These are phyloP conservation scores for Scelioninae gen. 2 DNA, from an alignment of 2,888 invertebrate species.

Conservation along the genomic window DNA sequence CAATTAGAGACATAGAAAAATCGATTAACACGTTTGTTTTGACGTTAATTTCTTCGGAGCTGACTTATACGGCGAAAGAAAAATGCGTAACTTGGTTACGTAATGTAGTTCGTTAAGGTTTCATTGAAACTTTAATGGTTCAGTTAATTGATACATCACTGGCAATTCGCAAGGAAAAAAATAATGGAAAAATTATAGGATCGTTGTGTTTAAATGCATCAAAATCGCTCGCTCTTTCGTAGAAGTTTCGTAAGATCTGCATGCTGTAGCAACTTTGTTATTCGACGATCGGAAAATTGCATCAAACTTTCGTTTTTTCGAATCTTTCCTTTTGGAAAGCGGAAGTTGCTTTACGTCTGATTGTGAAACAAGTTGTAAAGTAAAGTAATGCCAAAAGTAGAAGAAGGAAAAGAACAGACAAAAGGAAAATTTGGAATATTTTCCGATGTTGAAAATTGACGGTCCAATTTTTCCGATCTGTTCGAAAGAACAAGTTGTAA, in stretches of 20 bases:
- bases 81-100: conserved; percentile 23
- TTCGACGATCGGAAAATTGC: conserved; percentile 8
- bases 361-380: neutral
- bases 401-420: too few relatives aligned
- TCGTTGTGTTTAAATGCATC: neutral
- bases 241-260: neutral
- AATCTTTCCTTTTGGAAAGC: neutral
- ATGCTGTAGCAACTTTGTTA: conserved; percentile 4
- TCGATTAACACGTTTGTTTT: conserved; percentile 28
- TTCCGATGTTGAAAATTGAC: too few relatives aligned
- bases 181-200: conserved; percentile 4
- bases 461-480: too few relatives aligned
- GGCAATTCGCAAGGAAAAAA: neutral
- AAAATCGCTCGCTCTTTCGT: neutral
- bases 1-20: conserved; percentile 11
- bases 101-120: conserved; percentile 32
- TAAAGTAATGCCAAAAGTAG: too few relatives aligned
- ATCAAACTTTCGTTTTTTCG: conserved; percentile 9
- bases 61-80: conserved; percentile 1
- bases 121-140: conserved; percentile 34
- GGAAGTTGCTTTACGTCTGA: neutral
- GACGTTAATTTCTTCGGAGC: conserved; percentile 9
- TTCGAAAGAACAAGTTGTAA: too few relatives aligned
- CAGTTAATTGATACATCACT: conserved; percentile 29
- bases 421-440: too few relatives aligned